Base-by-base conservation (phyloP, 2,797 vertebrate genomes). In the Syngnathus acus region DNA sequence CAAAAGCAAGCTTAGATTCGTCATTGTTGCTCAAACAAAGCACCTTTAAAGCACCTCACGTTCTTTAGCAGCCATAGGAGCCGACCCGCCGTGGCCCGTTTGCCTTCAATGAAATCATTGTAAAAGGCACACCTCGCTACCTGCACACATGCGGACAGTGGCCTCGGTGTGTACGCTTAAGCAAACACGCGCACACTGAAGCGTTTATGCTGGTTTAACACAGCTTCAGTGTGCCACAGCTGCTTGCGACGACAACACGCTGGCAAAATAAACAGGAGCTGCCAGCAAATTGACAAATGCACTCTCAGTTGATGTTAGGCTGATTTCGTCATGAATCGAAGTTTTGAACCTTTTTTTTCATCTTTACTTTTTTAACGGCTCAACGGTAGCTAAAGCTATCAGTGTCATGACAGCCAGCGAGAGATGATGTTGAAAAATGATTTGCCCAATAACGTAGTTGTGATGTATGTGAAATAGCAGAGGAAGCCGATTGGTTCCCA, bases 201-300 rank as follows among this genome's bases (percentile, higher is more conserved):
- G 70, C 74, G 19, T 78, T 82, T 83, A 77, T 86, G 76, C 75
- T 64, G 76, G 43, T 32, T 4, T 51, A 84, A 89, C 87, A 89
- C 76, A 82, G 71, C 66, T 74, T 73, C 83, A 80, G 80, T 89
- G 87, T 89, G 78, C 37, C n/a, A 9, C 42, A 43, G 10, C 48
- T 65, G 16, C 2, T 19, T 51, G 58, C 84, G 82, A 67, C 68
- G 81, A 83, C 80, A 83, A 83, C 85, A 82, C 4, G 11, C 23
- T 11, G 10, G 26, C 11, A 71, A 77, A 65, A 59, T 86, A 83
- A 87, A 87, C 82, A 54, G 78, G 43, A 37, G 0, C 82, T 88
- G 76, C 69, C 47, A 71, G n/a, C 14, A 23, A 42, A 10, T 42
- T 61, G n/a, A 42, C 37, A 59, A 40, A 59, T 40, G 16, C 7